Evolutionary conservation across 2,888 invertebrate genomes (phyloP), one percentile per base, ranked within the genome.

Genomic region (Phyto melanocephala): DNA sequence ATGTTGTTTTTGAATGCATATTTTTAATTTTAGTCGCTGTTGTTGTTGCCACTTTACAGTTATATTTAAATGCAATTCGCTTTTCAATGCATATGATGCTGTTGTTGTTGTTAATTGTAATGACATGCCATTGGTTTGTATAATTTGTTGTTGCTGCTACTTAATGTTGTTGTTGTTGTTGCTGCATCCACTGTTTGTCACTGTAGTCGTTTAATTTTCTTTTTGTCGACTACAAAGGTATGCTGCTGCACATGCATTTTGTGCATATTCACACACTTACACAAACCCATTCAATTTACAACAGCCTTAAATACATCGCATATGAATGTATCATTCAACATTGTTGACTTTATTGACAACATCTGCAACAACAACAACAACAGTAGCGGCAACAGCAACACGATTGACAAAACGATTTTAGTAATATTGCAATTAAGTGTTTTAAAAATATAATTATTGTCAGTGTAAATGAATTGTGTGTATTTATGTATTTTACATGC

Each of bases 361-460:
- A 77, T 70, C 20, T 52, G 68, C 60, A 35, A 17, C 76, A 71
- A 56, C 52, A 70, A 33, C 33, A 60, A 15, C 35, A 22, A 13
- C 74, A 74, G 47, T 20, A 62, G 37, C 35, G 76, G 50, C 75
- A 65, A 63, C 35, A 76, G 58, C 54, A 65, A 22, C 24, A 80
- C 58, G 58, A 67, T 63, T 20, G 71, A 65, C 28, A 28, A 13
- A 77, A 35, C 72, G 62, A 85, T 78, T 63, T 65, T 70, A 54
- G 60, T 85, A 87, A 88, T 88, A 88, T 88, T 84, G 86, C 89
- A 88, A 89, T 88, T 88, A 88, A 89, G 87, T 87, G 87, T 82
- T 87, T 83, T 89, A 89, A 88, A 89, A 89, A 88, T 88, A 88
- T 89, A 88, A 88, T 89, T 88, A 89, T 88, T 88, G 88, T 87